Evolutionary conservation across 2,888 invertebrate genomes (phyloP).

Genomic region (Actias luna): DNA sequence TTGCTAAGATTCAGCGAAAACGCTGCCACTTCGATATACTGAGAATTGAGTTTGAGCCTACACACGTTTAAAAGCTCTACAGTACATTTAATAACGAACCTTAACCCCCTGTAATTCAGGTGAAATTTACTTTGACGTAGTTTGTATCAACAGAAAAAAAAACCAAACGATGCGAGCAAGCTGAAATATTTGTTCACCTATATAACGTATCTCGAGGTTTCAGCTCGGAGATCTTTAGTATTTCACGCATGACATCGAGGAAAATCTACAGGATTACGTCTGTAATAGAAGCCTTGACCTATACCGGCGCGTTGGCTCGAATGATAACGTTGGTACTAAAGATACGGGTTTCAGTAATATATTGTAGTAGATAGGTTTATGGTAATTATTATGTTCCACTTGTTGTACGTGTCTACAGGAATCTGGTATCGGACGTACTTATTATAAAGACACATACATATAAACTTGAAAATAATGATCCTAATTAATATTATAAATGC

Average conservation of each 20-base stretch:
- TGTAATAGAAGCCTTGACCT: constrained; percentile 8
- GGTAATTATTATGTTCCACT: background rate
- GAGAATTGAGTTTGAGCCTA: background rate
- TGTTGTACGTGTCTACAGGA: background rate
- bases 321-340: background rate
- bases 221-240: constrained; percentile 10
- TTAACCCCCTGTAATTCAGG: background rate
- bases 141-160: background rate
- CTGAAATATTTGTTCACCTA: constrained; percentile 5
- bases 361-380: background rate
- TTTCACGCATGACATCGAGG: constrained; percentile 5
- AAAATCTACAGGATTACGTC: constrained; percentile 9
- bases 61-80: too few species aligned
- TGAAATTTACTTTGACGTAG: background rate
- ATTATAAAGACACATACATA: too few species aligned
- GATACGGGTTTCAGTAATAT: background rate
- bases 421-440: too few species aligned
- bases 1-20: constrained; percentile 1
- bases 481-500: too few species aligned
- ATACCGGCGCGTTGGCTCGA: background rate
- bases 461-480: too few species aligned
- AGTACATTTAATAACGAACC: background rate
- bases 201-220: constrained; percentile 6
- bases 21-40: constrained; percentile 9
- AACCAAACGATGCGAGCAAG: background rate